Percentiles rank a stretch among this genome's conserved stretches.
Evolutionary conservation across 2,888 invertebrate genomes (phyloP).

Genomic region (Plebejus melissa): DNA sequence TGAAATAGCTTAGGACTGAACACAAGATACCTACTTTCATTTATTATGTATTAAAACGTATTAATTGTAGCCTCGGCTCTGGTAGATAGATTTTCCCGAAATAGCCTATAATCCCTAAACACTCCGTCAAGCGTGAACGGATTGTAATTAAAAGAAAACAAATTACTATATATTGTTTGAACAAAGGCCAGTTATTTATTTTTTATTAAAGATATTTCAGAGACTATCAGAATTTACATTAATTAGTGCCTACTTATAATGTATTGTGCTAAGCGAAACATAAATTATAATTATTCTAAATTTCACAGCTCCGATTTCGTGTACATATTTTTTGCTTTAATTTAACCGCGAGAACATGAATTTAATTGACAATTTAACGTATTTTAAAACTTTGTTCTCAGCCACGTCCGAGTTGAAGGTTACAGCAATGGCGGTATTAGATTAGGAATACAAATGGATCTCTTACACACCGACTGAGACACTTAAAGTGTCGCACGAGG

Average conservation of each 20-base stretch:
- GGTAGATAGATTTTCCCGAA: constrained; percentile 1
- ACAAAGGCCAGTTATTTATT: background rate
- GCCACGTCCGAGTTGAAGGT: constrained; percentile 18
- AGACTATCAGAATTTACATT: background rate
- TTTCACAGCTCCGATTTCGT: background rate
- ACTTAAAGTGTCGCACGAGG: constrained; percentile 6
- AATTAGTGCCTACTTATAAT: background rate
- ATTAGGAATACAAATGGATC: constrained; percentile 23
- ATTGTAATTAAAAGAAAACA: background rate
- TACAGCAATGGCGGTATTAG: constrained; percentile 6
- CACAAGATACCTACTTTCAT: background rate
- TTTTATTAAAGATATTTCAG: background rate
- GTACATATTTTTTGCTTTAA: background rate
- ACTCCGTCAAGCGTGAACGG: background rate
- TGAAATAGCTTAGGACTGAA: too few relatives aligned
- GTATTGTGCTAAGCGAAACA: background rate
- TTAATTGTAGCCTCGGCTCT: background rate
- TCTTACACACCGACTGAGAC: background rate
- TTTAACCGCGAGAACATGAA: background rate
- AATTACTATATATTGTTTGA: background rate
- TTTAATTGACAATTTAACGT: background rate
- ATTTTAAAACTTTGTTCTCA: constrained; percentile 1
- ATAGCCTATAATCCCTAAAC: background rate
- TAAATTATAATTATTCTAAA: too few relatives aligned
- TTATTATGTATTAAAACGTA: background rate